These are phyloP conservation scores for Melolontha melolontha DNA, from an alignment of 2,888 invertebrate species.

Conservation along the genomic window DNA sequence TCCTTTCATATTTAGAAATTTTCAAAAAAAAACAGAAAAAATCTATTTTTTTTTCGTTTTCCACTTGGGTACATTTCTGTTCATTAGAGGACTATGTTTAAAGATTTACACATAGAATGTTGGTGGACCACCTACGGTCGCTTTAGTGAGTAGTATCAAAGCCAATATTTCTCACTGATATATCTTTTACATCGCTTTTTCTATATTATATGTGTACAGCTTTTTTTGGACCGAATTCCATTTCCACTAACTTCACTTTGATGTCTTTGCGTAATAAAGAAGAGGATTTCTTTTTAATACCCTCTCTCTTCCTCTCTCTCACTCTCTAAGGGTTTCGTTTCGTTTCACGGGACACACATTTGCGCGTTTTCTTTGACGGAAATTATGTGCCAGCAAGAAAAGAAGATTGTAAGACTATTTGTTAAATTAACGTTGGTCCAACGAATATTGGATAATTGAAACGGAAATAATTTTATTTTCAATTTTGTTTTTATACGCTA, in stretches of 20 bases:
- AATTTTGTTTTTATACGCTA: too few species aligned
- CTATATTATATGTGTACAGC: background rate
- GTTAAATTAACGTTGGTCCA: too few species aligned
- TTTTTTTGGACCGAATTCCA: constrained; percentile 10
- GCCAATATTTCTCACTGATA: background rate
- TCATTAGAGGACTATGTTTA: constrained; percentile 2
- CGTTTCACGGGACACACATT: too few species aligned
- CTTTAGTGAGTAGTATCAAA: background rate
- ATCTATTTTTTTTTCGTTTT: background rate
- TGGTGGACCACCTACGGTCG: background rate
- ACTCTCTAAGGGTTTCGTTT: too few species aligned
- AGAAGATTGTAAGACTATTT: too few species aligned
- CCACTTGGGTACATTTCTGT: background rate
- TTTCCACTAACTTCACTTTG: constrained; percentile 26
- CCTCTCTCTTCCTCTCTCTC: too few species aligned
- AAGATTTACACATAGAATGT: background rate
- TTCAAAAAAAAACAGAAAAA: too few species aligned
- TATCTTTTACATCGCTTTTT: constrained; percentile 1
- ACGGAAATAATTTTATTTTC: too few species aligned
- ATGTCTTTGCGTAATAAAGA: constrained; percentile 19
- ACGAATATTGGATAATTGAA: too few species aligned
- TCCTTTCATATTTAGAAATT: too few species aligned
- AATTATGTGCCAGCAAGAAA: too few species aligned
- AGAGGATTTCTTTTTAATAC: constrained; percentile 11
- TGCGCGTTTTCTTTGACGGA: too few species aligned